Evolutionary conservation across 2,113 vertebrate species (phyloP), one percentile per base, ranked within the genome.

Genomic region (Cyanistes caeruleus): DNA sequence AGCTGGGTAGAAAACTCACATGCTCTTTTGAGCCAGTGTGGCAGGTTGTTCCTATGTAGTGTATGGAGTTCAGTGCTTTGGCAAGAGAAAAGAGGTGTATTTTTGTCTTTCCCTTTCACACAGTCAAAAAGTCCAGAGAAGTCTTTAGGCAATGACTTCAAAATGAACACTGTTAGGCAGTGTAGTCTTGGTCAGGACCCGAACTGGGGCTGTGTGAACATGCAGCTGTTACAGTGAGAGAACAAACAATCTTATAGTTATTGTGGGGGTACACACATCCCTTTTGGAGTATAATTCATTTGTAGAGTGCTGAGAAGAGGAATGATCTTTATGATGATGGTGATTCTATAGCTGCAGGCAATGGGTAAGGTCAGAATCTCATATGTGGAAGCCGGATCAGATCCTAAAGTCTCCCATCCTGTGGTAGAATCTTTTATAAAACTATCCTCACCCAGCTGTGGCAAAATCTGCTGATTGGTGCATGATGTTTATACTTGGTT

Each of bases 331-430:
- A 7, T 1, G 15, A 15, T 52, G 30, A 8, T 16, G 53, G 8
- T 19, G 44, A 1, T 72, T 48, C 10, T 72, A 0, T 48, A 63
- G 11, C n/a, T 48, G 10, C 25, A 46, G 19, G 4, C n/a, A 70
- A 0, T 23, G 7, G 1, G 0, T 72, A 18, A 23, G 48, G 33
- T 28, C 28, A 28, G 8, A 2, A 3, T 63, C 17, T 84, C 2
- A 0, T 27, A 4, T 10, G 19, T 27, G 44, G 46, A 51, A 51
- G 25, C 11, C 35, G 17, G 4, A 39, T 65, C 4, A 43, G 48
- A 84, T 22, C n/a, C 27, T 37, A 5, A 43, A 4, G 22, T 78
- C 19, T 59, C 11, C 11, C 10, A 28, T 68, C 4, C 3, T 31
- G 15, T 18, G 8, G 37, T 18, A 76, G 70, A 37, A 87, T 75